A percentile compares a stretch with the other conserved stretches of the same genome.
Conservation (phyloP, 1,140 invertebrate genomes). For the Archivesica marissinica region DNA sequence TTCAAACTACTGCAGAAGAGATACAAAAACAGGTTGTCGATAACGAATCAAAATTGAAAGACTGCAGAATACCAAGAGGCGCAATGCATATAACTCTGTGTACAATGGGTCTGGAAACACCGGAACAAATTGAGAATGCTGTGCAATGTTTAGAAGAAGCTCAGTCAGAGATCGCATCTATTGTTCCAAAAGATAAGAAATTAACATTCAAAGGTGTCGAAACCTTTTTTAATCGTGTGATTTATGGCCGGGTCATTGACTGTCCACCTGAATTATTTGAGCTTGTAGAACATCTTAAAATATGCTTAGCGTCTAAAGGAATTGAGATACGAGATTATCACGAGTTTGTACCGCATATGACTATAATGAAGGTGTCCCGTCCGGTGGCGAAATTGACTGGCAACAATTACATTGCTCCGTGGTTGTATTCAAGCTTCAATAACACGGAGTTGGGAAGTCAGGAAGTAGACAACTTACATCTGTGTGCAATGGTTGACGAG, state of each 20-base stretch:
- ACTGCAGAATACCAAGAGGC: constrained; percentile 64
- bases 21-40: constrained; percentile 66
- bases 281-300: constrained; percentile 78
- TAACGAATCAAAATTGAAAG: constrained; percentile 62
- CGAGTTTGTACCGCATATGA: constrained; percentile 85
- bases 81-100: constrained; percentile 68
- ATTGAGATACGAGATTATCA: constrained; percentile 77
- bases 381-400: constrained; percentile 74
- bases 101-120: constrained; percentile 80
- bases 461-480: constrained; percentile 77
- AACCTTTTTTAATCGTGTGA: constrained; percentile 81
- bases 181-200: constrained; percentile 68
- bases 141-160: constrained; percentile 75
- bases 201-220: constrained; percentile 75
- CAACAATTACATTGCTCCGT: constrained; percentile 72
- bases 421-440: constrained; percentile 74
- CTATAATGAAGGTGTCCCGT: constrained; percentile 82
- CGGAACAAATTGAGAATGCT: constrained; percentile 77
- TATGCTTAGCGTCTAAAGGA: constrained; percentile 76
- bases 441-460: constrained; percentile 79
- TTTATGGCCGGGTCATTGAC: constrained; percentile 80
- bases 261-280: constrained; percentile 71
- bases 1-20: constrained; percentile 52
- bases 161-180: constrained; percentile 68
- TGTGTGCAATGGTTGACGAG: constrained; percentile 81